Percentiles rank a stretch among this genome's conserved stretches.
phyloP scores from a whole-genome alignment of 1,140 invertebrate genomes.

The Aphelenchoides avenae region DNA sequence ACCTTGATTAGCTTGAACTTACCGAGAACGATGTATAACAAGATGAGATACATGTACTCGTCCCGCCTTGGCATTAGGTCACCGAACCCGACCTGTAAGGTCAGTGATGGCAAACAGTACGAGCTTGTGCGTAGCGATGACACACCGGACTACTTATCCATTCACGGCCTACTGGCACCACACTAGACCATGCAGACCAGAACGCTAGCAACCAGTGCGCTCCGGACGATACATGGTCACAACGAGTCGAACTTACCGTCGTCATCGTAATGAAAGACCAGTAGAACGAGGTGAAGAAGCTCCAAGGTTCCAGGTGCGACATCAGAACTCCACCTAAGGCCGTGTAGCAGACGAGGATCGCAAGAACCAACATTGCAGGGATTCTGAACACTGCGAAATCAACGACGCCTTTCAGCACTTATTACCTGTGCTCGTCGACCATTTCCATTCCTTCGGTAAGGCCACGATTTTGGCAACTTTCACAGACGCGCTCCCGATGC shows the following conservation, averaged over 20 bases:
- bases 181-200: too few species aligned
- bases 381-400: constrained; percentile 39
- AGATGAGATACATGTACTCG: constrained; percentile 57
- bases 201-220: too few species aligned
- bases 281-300: constrained; percentile 59
- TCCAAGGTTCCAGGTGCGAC: constrained; percentile 56
- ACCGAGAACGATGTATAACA: constrained; percentile 58
- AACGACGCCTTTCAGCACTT: constrained; percentile 13
- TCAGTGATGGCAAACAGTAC: too few species aligned
- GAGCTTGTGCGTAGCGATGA: too few species aligned
- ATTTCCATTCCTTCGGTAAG: constrained; percentile 46
- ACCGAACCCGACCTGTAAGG: constrained; percentile 55
- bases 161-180: too few species aligned
- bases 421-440: constrained; percentile 54
- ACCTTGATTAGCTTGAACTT: neutral
- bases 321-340: constrained; percentile 57
- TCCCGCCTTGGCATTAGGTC: constrained; percentile 58
- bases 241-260: constrained; percentile 33
- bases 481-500: constrained; percentile 50
- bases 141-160: too few species aligned
- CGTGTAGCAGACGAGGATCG: constrained; percentile 55
- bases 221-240: too few species aligned
- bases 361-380: constrained; percentile 53
- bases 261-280: constrained; percentile 60
- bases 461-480: constrained; percentile 48